Evolutionary conservation across 2,113 vertebrate species (phyloP).

Genomic region (Tursiops truncatus): DNA sequence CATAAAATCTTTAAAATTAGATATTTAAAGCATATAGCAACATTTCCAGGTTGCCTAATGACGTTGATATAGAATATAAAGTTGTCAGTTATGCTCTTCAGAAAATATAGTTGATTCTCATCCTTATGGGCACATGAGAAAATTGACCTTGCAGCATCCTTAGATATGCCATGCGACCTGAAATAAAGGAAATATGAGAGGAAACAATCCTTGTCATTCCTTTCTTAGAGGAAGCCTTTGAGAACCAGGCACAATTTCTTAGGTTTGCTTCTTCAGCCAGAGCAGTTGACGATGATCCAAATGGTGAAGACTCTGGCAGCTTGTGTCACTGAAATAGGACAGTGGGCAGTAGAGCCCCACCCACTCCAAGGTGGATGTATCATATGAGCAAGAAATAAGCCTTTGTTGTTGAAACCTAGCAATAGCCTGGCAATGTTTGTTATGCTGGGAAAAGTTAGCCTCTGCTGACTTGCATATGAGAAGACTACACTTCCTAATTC

Average conservation of each 20-base stretch:
- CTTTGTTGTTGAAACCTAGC: neutral
- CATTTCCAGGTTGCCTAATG: neutral
- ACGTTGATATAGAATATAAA: neutral
- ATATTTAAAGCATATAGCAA: neutral
- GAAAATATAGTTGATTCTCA: neutral
- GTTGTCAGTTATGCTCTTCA: neutral
- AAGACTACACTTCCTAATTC: neutral
- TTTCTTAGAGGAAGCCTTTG: neutral
- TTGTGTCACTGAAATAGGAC: neutral
- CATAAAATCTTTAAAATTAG: neutral
- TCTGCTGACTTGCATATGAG: neutral
- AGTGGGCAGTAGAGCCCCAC: rapidly evolving
- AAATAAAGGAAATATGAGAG: neutral
- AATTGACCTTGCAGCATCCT: neutral
- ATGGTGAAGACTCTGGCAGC: neutral
- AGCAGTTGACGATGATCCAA: neutral
- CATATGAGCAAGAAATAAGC: neutral
- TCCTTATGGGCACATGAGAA: neutral
- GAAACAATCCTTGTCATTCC: neutral
- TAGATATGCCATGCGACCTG: neutral
- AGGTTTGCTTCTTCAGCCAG: neutral
- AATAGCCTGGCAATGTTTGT: neutral
- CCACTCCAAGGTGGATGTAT: rapidly evolving
- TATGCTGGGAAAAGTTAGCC: neutral
- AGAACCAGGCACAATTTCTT: rapidly evolving